Evolutionary conservation across 2,797 vertebrate species (phyloP).

Genomic region (Buphagus erythrorhynchus): DNA sequence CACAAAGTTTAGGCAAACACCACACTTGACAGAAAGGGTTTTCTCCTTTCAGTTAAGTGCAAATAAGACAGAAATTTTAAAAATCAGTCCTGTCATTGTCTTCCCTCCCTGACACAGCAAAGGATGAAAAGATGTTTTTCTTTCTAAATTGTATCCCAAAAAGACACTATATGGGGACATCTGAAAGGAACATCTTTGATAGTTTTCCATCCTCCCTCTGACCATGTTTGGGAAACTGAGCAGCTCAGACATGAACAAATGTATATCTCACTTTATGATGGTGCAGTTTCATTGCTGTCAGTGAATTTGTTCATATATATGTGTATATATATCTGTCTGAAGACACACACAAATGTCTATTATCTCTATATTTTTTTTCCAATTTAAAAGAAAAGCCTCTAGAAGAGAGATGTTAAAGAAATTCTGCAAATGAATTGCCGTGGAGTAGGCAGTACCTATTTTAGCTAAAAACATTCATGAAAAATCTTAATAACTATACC

Average conservation of each 20-base stretch:
- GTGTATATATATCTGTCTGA: not conserved
- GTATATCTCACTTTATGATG: not conserved
- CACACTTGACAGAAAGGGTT: not conserved
- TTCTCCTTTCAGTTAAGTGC: not conserved
- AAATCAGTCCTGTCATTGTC: not conserved
- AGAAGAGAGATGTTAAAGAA: not conserved
- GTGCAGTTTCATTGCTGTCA: not conserved
- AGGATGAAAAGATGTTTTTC: not conserved
- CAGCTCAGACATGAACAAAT: not conserved
- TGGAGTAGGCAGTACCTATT: not conserved
- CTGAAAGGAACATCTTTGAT: not conserved
- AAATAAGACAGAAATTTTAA: not conserved
- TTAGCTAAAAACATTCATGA: not conserved
- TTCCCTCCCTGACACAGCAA: not conserved
- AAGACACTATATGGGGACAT: not conserved
- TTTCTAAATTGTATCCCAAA: not conserved
- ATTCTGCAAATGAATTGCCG: not conserved
- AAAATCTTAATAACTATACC: not conserved
- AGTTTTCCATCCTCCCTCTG: not conserved
- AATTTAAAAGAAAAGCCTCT: not conserved
- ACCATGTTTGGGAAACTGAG: not conserved
- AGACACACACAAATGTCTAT: accelerated
- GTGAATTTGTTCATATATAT: not conserved
- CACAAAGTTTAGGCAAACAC: not conserved
- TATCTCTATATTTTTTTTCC: not conserved